Conservation (phyloP, 2,113 vertebrate genomes). For the Salvelinus namaycush region DNA sequence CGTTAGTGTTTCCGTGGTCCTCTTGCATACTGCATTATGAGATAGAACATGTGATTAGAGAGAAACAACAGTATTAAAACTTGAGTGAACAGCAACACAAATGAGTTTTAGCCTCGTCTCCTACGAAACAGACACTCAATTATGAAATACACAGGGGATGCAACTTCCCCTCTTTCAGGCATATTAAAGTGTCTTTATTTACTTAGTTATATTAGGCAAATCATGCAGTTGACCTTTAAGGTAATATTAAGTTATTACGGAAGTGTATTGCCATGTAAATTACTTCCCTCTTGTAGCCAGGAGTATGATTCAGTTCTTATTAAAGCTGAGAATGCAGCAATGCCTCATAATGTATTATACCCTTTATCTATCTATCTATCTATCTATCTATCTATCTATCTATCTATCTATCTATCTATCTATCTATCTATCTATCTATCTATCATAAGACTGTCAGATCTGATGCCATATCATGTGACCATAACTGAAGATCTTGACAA, state of each 20-base stretch:
- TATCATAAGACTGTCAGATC: no score
- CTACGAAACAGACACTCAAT: slow-evolving; percentile 39
- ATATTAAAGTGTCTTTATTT: slow-evolving; percentile 59
- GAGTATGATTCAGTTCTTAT: slow-evolving; percentile 58
- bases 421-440: not conserved
- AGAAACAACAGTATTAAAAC: slow-evolving; percentile 45
- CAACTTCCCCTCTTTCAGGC: slow-evolving; percentile 47
- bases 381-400: no score
- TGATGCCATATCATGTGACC: no score
- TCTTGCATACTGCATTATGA: slow-evolving; percentile 48
- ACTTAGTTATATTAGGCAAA: slow-evolving; percentile 59
- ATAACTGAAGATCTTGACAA: no score
- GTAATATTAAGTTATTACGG: slow-evolving; percentile 58
- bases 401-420: no score
- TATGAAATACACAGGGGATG: slow-evolving; percentile 60
- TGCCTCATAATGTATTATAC: not conserved
- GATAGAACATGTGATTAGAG: slow-evolving; percentile 56
- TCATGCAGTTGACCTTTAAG: slow-evolving; percentile 65
- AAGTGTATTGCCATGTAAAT: slow-evolving; percentile 55
- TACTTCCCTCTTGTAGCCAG: slow-evolving; percentile 50
- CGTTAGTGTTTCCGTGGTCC: slow-evolving; percentile 41
- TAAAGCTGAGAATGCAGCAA: slow-evolving; percentile 48
- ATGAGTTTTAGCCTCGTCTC: slow-evolving; percentile 38
- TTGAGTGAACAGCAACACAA: slow-evolving; percentile 34
- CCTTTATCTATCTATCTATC: not conserved